Evolutionary conservation across 2,888 invertebrate genomes (phyloP).

Genomic region (Euplexia lucipara): DNA sequence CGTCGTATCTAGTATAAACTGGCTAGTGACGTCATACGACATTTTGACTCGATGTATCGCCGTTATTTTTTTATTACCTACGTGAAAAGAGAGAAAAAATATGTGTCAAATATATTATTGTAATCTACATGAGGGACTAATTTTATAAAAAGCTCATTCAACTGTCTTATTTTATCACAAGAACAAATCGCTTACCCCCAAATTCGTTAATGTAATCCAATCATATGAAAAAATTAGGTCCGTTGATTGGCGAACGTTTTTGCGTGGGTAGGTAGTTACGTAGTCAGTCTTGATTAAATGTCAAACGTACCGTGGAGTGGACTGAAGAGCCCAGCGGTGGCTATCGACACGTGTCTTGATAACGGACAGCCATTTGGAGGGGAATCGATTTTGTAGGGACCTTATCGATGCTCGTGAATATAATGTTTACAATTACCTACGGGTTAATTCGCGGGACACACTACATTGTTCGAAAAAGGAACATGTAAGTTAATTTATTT

Average conservation of each 20-base stretch:
- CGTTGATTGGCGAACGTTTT: constrained; percentile 34
- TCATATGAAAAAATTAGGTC: constrained; percentile 10
- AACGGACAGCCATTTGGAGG: constrained; percentile 19
- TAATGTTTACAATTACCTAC: constrained; percentile 2
- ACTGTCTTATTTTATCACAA: background rate
- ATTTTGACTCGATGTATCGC: too few species aligned
- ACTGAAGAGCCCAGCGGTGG: background rate
- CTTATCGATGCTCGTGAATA: constrained; percentile 6
- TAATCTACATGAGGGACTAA: too few species aligned
- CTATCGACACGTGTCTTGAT: constrained; percentile 16
- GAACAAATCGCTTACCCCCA: background rate
- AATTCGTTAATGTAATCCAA: background rate
- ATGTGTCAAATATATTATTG: too few species aligned
- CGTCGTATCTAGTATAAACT: too few species aligned
- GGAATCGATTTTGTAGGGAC: constrained; percentile 11
- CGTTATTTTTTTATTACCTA: too few species aligned
- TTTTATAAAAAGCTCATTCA: too few species aligned
- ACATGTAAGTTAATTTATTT: too few species aligned
- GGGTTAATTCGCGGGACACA: too few species aligned
- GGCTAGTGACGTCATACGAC: too few species aligned
- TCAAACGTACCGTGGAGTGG: constrained; percentile 30
- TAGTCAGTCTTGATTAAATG: constrained; percentile 39
- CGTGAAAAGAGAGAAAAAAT: too few species aligned
- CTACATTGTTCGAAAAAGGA: too few species aligned
- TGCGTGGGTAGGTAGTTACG: constrained; percentile 19